phyloP scores from a whole-genome alignment of 35 echinoderm and acorn worm genomes.

The Apostichopus californicus region DNA sequence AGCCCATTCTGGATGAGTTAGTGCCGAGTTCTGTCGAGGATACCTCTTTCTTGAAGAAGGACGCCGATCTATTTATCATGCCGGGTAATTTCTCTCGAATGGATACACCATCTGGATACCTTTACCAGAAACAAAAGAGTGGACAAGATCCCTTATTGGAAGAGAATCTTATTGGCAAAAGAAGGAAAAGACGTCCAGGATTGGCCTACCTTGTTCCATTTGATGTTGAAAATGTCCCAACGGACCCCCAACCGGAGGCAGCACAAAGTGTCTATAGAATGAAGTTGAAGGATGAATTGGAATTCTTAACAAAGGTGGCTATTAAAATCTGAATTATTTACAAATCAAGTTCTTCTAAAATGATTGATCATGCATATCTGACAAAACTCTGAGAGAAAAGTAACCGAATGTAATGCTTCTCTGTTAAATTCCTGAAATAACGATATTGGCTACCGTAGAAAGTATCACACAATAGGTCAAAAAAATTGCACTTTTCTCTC shows the following conservation, averaged over 20 bases:
- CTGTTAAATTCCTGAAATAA: too few relatives aligned
- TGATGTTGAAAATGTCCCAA: slow-evolving; percentile 51
- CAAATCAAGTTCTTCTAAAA: too few relatives aligned
- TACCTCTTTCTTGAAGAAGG: slow-evolving; percentile 55
- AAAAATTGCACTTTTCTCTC: too few relatives aligned
- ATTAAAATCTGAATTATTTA: neutral
- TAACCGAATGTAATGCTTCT: too few relatives aligned
- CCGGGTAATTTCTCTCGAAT: slow-evolving; percentile 76
- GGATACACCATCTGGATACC: slow-evolving; percentile 58
- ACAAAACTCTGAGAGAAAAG: too few relatives aligned
- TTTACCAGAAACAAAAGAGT: slow-evolving; percentile 71
- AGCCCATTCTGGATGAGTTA: slow-evolving; percentile 62
- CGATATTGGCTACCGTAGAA: too few relatives aligned
- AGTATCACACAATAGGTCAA: too few relatives aligned
- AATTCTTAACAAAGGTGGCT: slow-evolving; percentile 31
- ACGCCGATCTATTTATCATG: slow-evolving; percentile 64
- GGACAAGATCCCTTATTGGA: slow-evolving; percentile 24
- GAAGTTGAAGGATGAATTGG: slow-evolving; percentile 57
- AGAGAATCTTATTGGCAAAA: slow-evolving; percentile 56
- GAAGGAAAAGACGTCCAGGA: slow-evolving; percentile 49
- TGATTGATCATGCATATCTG: too few relatives aligned
- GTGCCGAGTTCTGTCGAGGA: slow-evolving; percentile 68
- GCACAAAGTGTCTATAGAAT: slow-evolving; percentile 6
- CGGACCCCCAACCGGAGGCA: slow-evolving; percentile 59
- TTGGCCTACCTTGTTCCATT: slow-evolving; percentile 59